phyloP scores from a whole-genome alignment of 2,113 vertebrate species.

The Coracopsis vasa region DNA sequence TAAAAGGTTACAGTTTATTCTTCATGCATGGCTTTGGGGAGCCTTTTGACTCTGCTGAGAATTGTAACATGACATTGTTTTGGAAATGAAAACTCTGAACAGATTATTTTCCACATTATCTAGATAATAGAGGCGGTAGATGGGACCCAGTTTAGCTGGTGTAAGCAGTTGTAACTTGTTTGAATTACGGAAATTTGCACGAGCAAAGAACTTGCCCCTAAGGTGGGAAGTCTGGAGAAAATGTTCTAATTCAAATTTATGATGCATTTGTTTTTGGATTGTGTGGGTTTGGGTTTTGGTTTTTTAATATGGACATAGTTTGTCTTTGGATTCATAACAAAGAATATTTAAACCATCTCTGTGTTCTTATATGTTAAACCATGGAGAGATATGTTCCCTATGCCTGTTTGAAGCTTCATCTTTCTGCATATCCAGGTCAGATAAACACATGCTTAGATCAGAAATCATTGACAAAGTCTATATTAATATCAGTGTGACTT shows the following conservation, averaged over 20 bases:
- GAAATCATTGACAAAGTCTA: background rate
- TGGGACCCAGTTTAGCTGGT: constrained; percentile 1
- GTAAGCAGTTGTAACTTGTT: constrained; percentile 28
- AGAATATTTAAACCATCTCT: background rate
- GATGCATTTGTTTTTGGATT: background rate
- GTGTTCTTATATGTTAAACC: background rate
- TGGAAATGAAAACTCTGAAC: constrained; percentile 39
- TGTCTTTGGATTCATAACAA: background rate
- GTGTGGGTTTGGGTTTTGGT: background rate
- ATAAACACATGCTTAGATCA: background rate
- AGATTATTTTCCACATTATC: constrained; percentile 32
- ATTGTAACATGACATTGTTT: constrained; percentile 40
- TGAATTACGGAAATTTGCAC: constrained; percentile 42
- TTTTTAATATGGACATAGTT: background rate
- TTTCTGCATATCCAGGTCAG: background rate
- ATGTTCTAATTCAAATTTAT: background rate
- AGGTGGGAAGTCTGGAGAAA: background rate
- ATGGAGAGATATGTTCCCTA: background rate
- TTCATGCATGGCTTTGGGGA: constrained; percentile 45
- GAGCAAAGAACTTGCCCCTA: background rate
- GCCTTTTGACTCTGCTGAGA: constrained; percentile 29
- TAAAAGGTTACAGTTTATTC: constrained; percentile 61
- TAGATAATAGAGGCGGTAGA: constrained; percentile 43
- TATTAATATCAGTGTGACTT: background rate
- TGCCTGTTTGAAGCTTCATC: background rate